Conservation (phyloP, 1,140 invertebrate species). For the Probaryconus sp. region DNA sequence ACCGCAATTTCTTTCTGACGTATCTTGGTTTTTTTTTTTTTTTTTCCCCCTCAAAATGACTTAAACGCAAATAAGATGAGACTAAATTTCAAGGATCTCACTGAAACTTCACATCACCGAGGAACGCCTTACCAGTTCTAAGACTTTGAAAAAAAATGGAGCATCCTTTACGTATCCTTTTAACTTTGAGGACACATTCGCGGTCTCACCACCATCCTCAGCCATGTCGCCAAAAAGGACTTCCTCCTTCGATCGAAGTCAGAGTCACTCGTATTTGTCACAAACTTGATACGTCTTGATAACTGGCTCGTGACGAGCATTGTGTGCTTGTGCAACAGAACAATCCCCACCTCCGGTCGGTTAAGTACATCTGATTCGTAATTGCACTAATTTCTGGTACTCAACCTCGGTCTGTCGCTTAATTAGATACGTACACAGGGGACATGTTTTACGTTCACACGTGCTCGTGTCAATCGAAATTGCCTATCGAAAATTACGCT, state of each 20-base stretch:
- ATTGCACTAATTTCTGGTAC: conserved; percentile 68
- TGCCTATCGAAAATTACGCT: not conserved
- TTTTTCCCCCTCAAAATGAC: not conserved
- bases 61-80: not conserved
- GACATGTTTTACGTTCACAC: not conserved
- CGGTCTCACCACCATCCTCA: conserved; percentile 42
- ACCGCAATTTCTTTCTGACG: too few species aligned
- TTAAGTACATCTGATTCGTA: conserved; percentile 67
- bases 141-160: conserved; percentile 61
- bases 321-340: conserved; percentile 10
- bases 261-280: not conserved
- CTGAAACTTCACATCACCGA: not conserved
- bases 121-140: conserved; percentile 58
- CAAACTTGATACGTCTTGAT: conserved; percentile 24
- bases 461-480: not conserved
- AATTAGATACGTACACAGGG: conserved; percentile 20
- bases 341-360: conserved; percentile 53
- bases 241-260: not conserved
- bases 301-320: conserved; percentile 24
- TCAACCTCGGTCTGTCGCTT: conserved; percentile 49
- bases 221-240: conserved; percentile 39
- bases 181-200: conserved; percentile 32
- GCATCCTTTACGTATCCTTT: conserved; percentile 54
- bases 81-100: not conserved
- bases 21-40: too few species aligned